phyloP scores from a whole-genome alignment of 2,888 invertebrate genomes.

The Limnephilus auricula region DNA sequence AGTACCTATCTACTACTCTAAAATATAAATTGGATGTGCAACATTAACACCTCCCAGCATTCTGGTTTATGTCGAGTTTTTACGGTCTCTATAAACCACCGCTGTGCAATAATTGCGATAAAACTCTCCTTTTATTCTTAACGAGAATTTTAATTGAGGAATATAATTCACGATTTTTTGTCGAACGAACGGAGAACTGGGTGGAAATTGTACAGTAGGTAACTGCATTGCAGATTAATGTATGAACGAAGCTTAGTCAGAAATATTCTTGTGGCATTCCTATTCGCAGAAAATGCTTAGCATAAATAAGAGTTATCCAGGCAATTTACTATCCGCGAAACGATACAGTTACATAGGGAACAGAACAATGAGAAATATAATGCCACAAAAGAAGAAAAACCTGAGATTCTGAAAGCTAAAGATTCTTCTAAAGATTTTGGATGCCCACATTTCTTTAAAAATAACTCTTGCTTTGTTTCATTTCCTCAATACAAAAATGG shows the following conservation, averaged over 20 bases:
- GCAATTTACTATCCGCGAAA: background rate
- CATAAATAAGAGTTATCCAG: background rate
- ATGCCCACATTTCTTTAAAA: background rate
- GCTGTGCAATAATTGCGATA: background rate
- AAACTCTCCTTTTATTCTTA: background rate
- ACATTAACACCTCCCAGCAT: background rate
- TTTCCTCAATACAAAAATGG: too few species aligned
- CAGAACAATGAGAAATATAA: background rate
- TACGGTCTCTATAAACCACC: background rate
- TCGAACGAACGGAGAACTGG: background rate
- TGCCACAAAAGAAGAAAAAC: background rate
- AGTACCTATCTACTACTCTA: too few species aligned
- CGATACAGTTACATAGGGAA: background rate
- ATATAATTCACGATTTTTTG: conserved; percentile 5
- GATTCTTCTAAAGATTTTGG: background rate
- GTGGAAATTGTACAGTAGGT: background rate
- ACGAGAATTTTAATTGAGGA: conserved; percentile 20
- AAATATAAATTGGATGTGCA: background rate
- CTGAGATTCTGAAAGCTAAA: background rate
- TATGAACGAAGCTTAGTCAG: background rate
- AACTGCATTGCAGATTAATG: conserved; percentile 19
- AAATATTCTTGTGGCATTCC: background rate
- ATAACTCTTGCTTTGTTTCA: too few species aligned
- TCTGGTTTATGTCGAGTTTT: background rate
- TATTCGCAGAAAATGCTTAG: background rate